Base-by-base conservation (phyloP, 2,888 invertebrate species). In the Taenaris catops region DNA sequence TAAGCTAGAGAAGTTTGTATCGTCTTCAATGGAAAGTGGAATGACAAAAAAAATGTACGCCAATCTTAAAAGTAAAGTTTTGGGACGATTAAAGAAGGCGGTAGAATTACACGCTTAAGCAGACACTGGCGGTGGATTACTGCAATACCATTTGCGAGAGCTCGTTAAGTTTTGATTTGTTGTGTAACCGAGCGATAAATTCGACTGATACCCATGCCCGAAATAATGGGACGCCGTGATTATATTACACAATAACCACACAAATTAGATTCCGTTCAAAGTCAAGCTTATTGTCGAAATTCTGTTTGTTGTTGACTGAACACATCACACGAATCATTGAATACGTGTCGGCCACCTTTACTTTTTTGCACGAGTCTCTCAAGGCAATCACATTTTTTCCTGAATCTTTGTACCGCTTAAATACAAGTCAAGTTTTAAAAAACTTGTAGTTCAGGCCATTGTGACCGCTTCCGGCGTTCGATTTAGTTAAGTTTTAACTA, bases 191-290 rank as follows among this genome's bases (percentile, higher is more conserved):
- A 80, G 63, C 83, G 84, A 69, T 67, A 79, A 81, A 81, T 78
- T 65, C 66, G 53, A 49, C 39, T 55, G 67, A 73, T 71, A 64
- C 65, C 53, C 55, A 56, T 62, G 58, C 63, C 64, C 65, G 68
- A 74, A 70, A 64, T 64, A 62, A 63, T 61, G 64, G 49, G 56
- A 59, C 64, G 62, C 57, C 58, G 61, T 54, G 71, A 72, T 80
- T 79, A 58, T 69, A 70, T 83, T 80, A 79, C 81, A 86, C 83
- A 84, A 84, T 83, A 80, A 83, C 78, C 71, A 62, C 71, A 78
- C 79, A 84, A 84, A 84, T 86, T 84, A 84, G 83, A 86, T 86
- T 84, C 79, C 73, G 74, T 71, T 75, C 69, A 76, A 79, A 86
- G 86, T 86, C 83, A 83, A 81, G 70, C 69, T 78, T 64, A 76